These are phyloP conservation scores for Polymixis lichenea DNA, from an alignment of 2,888 invertebrate genomes.

Conservation along the genomic window DNA sequence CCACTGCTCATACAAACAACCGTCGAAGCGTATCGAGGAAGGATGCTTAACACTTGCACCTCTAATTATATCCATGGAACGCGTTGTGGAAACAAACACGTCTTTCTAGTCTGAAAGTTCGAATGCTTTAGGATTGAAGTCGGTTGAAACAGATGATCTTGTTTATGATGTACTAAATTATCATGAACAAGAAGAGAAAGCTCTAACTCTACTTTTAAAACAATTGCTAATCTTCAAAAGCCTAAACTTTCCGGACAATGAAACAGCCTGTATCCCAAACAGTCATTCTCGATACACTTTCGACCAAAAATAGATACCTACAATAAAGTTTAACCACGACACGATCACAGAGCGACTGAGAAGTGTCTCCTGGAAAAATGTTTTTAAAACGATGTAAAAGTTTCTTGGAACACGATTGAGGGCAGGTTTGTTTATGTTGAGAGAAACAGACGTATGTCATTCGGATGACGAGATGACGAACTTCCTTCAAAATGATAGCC, in stretches of 20 bases:
- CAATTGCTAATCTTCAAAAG: constrained; percentile 4
- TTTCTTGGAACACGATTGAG: constrained; percentile 86
- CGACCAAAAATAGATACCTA: constrained; percentile 71
- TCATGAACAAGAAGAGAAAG: constrained; percentile 24
- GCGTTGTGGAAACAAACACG: constrained; percentile 84
- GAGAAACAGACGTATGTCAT: constrained; percentile 84
- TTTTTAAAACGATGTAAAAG: constrained; percentile 85
- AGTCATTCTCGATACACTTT: constrained; percentile 53
- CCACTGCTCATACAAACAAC: constrained; percentile 84
- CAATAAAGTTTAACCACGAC: constrained; percentile 68
- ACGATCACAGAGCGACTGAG: constrained; percentile 69
- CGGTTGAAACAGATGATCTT: constrained; percentile 55
- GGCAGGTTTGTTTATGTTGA: constrained; percentile 86
- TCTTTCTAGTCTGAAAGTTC: constrained; percentile 70
- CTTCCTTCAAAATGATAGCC: constrained; percentile 74
- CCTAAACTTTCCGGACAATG: constrained; percentile 3
- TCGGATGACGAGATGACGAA: constrained; percentile 74
- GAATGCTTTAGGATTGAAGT: constrained; percentile 57
- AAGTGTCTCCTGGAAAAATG: constrained; percentile 85
- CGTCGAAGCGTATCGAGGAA: constrained; percentile 87
- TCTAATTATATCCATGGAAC: constrained; percentile 87
- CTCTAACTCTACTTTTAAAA: constrained; percentile 11
- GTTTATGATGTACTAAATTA: constrained; percentile 61
- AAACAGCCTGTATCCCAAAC: constrained; percentile 48
- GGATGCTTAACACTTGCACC: constrained; percentile 88